Evolutionary conservation across 2,888 invertebrate species (phyloP).

Genomic region (Aspidiotus destructor): DNA sequence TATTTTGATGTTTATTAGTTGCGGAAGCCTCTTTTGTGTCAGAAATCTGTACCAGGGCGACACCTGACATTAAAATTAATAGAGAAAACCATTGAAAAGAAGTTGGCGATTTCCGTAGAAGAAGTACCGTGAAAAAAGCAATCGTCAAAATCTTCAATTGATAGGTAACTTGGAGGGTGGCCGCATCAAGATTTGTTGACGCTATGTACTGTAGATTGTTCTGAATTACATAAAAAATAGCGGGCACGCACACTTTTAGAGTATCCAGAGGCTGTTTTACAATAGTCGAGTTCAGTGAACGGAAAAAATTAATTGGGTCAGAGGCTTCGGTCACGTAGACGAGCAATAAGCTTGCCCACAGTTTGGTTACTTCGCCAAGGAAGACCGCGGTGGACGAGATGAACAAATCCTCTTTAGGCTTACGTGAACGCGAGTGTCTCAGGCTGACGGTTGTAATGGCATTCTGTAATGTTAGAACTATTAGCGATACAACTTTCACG

Average conservation of each 20-base stretch:
- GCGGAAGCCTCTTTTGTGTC: conserved; percentile 37
- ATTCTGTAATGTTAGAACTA: conserved; percentile 92
- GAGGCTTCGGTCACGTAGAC: conserved; percentile 67
- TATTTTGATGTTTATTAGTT: conserved; percentile 54
- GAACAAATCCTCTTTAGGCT: conserved; percentile 68
- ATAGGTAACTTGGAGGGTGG: conserved; percentile 97
- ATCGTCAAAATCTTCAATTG: conserved; percentile 95
- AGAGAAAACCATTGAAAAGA: conserved; percentile 81
- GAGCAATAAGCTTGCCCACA: conserved; percentile 67
- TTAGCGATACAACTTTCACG: conserved; percentile 77
- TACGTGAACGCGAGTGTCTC: conserved; percentile 82
- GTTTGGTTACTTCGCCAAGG: conserved; percentile 82
- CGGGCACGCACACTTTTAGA: conserved; percentile 86
- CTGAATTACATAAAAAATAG: conserved; percentile 88
- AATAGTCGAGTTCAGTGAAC: conserved; percentile 59
- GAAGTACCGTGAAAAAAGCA: conserved; percentile 86
- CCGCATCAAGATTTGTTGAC: conserved; percentile 94
- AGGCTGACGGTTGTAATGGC: conserved; percentile 89
- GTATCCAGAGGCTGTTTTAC: conserved; percentile 77
- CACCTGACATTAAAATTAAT: conserved; percentile 66
- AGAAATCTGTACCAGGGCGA: conserved; percentile 65
- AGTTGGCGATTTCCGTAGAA: conserved; percentile 65
- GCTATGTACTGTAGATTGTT: conserved; percentile 95
- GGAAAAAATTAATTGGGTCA: conserved; percentile 51
- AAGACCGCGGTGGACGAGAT: conserved; percentile 65